Conservation (phyloP, 2,797 vertebrate genomes). For the Ambastaia sidthimunki region DNA sequence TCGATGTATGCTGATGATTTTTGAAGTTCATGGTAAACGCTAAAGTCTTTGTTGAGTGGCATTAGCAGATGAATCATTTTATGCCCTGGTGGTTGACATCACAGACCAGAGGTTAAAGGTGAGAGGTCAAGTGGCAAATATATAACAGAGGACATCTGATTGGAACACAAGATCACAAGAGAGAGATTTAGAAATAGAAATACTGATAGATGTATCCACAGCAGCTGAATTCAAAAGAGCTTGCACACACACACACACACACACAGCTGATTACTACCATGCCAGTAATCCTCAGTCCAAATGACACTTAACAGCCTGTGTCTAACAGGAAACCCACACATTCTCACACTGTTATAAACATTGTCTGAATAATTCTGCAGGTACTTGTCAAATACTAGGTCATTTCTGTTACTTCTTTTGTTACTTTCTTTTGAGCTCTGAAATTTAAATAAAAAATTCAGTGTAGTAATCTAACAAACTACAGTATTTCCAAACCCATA, state of each 20-base stretch:
- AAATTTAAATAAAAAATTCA: background rate
- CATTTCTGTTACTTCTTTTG: background rate
- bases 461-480: background rate
- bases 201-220: conserved; percentile 42
- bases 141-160: conserved; percentile 36
- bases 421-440: background rate
- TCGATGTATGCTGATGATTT: background rate
- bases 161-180: conserved; percentile 32
- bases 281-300: background rate
- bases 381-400: background rate
- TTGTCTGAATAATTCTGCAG: background rate
- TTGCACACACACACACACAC: background rate
- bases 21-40: conserved; percentile 21
- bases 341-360: conserved; percentile 13
- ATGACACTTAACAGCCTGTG: conserved; percentile 3
- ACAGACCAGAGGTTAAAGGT: background rate
- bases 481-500: background rate
- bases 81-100: conserved; percentile 35
- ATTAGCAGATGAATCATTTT: conserved; percentile 30
- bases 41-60: conserved; percentile 9
- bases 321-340: background rate
- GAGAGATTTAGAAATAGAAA: conserved; percentile 49
- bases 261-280: background rate
- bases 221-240: conserved; percentile 40
- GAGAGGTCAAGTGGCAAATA: background rate